Base-by-base conservation (phyloP, 2,888 invertebrate genomes). In the Microdon myrmicae region DNA sequence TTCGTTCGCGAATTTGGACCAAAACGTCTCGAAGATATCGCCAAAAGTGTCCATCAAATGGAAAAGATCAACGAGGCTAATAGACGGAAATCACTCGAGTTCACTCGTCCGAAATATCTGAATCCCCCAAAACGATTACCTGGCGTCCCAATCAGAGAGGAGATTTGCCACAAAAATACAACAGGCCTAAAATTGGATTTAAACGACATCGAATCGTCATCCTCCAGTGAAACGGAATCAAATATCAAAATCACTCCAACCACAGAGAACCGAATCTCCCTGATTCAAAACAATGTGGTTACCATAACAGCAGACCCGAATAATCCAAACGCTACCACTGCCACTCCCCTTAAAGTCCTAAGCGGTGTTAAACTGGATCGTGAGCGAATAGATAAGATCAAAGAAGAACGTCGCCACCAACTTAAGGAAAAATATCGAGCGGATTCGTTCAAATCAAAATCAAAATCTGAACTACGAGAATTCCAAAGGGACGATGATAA, bases 371-470 rank as follows among this genome's bases (percentile, higher is more conserved):
- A 88, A 58, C 74, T 87, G 13, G 89, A 90, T 71, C 82, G 94
- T 34, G 93, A 94, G 73, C 81, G 94, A 32, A 92, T 94, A 67
- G 93, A 94, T 78, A 89, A 90, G 75, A 94, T 94, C 75, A 94
- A 94, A 80, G 92, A 94, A 74, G 94, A 94, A 74, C 82, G 94
- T n/a, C 83, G 94, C 39, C 89, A 87, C 69, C 90, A 92, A 72
- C 79, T 94, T 8, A 85, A 92, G 32, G 92, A 94, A 74, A 93
- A 92, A 76, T 93, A 92, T 75, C 88, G 90, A 66, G 88, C 90
- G 1, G 92, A 92, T 69, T 89, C 91, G 6, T 88, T 93, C 56
- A 83, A 84, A 70, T 81, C 83, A n/a, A 81, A 81, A 68, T 79
- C 79, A 8, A 81, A 79, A 61, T 78, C 74, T 4, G 80, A 80